Evolutionary conservation across 1,140 invertebrate species (phyloP).

Genomic region (Belonocnema kinseyi): DNA sequence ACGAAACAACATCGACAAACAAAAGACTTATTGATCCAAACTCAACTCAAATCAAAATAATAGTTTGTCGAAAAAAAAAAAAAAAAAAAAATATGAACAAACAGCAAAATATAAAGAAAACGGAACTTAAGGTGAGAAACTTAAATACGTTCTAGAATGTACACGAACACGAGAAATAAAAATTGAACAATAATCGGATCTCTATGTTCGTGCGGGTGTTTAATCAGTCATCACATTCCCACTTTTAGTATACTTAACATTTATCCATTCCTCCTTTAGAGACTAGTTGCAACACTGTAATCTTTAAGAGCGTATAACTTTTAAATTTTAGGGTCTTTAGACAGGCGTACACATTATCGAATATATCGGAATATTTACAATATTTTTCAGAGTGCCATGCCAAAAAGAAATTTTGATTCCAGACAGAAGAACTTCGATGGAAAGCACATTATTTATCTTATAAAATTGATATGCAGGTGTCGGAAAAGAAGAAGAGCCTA

Average conservation of each 20-base stretch:
- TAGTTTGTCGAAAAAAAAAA: slow-evolving; percentile 32
- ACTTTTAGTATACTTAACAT: slow-evolving; percentile 24
- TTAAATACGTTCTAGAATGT: slow-evolving; percentile 25
- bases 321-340: slow-evolving; percentile 6
- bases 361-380: slow-evolving; percentile 17
- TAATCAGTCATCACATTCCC: slow-evolving; percentile 24
- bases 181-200: slow-evolving; percentile 37
- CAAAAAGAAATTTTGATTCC: neutral
- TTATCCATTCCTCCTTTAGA: slow-evolving; percentile 3
- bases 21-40: neutral
- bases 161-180: slow-evolving; percentile 32
- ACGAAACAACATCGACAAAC: neutral
- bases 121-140: neutral
- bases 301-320: slow-evolving; percentile 17
- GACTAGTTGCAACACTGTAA: slow-evolving; percentile 19
- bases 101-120: neutral
- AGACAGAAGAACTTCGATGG: slow-evolving; percentile 14
- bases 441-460: neutral
- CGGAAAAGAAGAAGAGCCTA: neutral
- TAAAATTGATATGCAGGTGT: slow-evolving; percentile 24
- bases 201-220: slow-evolving; percentile 21
- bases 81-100: too few species aligned
- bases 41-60: neutral
- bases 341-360: slow-evolving; percentile 22
- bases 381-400: neutral